Conservation (phyloP, 1,140 invertebrate species). For the Galleria mellonella region DNA sequence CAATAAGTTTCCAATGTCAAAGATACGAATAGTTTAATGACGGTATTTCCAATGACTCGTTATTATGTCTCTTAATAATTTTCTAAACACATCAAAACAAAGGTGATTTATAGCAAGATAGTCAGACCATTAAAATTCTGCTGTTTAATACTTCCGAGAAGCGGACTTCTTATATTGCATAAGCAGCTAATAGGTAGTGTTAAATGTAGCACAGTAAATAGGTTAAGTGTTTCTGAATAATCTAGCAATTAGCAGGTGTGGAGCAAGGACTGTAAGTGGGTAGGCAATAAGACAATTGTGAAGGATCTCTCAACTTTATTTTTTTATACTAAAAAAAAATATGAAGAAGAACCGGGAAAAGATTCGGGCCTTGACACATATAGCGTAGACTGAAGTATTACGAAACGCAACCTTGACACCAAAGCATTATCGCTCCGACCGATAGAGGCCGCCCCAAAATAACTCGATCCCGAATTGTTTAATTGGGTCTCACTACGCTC, state of each 20-base stretch:
- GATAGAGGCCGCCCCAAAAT: constrained; percentile 62
- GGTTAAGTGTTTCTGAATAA: constrained; percentile 68
- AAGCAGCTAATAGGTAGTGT: constrained; percentile 28
- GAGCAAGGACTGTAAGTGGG: constrained; percentile 48
- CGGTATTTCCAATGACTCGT: not conserved
- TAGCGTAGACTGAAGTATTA: constrained; percentile 38
- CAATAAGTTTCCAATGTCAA: not conserved
- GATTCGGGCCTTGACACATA: constrained; percentile 54
- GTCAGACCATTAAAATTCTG: not conserved
- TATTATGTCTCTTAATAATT: not conserved
- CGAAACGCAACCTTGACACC: constrained; percentile 66
- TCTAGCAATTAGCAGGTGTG: constrained; percentile 52
- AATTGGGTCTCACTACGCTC: constrained; percentile 41
- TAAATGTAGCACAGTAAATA: constrained; percentile 54
- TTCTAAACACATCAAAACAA: not conserved
- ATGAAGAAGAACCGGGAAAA: constrained; percentile 32
- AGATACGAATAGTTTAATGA: not conserved
- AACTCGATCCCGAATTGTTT: constrained; percentile 33
- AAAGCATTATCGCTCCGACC: constrained; percentile 63
- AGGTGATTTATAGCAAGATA: not conserved
- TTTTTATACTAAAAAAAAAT: too few relatives aligned
- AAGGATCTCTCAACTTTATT: not conserved
- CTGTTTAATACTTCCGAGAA: constrained; percentile 21
- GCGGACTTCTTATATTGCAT: constrained; percentile 16
- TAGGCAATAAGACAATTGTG: not conserved